phyloP scores from a whole-genome alignment of 2,797 vertebrate species.

The Falco peregrinus region DNA sequence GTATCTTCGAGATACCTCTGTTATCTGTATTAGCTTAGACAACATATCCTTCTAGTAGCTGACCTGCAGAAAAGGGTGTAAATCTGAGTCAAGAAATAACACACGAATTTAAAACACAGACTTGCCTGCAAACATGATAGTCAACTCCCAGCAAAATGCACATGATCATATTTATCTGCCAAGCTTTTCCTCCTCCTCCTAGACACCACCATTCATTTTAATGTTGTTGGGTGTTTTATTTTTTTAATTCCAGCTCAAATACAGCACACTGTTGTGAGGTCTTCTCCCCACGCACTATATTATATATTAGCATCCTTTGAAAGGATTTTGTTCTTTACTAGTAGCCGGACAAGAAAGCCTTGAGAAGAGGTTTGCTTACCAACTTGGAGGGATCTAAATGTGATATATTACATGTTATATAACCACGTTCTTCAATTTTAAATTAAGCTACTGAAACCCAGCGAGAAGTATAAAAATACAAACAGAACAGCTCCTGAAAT shows the following conservation, averaged over 20 bases:
- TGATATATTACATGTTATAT: not conserved
- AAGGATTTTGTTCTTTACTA: not conserved
- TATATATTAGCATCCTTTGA: not conserved
- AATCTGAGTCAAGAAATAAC: not conserved
- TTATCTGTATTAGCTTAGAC: not conserved
- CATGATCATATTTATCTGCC: not conserved
- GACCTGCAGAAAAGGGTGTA: not conserved
- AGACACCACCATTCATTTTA: not conserved
- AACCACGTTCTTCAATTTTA: not conserved
- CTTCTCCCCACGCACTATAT: not conserved
- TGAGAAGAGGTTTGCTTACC: not conserved
- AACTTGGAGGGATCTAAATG: not conserved
- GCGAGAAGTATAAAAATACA: not conserved
- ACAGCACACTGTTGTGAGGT: not conserved
- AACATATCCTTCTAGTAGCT: not conserved
- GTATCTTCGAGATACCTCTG: not conserved
- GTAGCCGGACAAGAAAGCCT: not conserved
- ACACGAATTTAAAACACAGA: not conserved
- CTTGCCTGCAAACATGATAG: not conserved
- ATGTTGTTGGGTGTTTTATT: not conserved
- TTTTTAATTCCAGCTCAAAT: not conserved
- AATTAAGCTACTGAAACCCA: not conserved
- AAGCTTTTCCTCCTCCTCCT: not conserved
- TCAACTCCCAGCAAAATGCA: not conserved
- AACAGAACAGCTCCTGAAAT: not conserved